phyloP scores from a whole-genome alignment of 2,888 invertebrate genomes.

The Tetranychus piercei region DNA sequence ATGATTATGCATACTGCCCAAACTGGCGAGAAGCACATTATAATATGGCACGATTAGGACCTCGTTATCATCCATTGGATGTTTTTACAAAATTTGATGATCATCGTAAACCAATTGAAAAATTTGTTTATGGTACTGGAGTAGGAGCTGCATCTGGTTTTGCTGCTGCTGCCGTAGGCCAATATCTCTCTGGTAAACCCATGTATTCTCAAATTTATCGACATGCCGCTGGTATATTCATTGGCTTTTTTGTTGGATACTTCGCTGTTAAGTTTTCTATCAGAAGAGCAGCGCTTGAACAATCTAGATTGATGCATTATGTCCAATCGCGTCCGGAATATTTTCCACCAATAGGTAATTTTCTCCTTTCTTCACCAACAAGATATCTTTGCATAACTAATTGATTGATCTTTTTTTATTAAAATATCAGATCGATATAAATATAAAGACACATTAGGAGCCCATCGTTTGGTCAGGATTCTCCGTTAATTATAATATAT shows the following conservation, averaged over 20 bases:
- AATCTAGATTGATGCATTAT: conserved; percentile 6
- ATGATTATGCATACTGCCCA: conserved; percentile 6
- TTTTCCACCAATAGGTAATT: not conserved
- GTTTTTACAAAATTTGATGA: conserved; percentile 6
- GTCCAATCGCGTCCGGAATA: not conserved
- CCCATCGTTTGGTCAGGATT: not conserved
- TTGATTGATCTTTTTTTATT: not conserved
- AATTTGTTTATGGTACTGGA: not conserved
- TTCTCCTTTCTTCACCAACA: not conserved
- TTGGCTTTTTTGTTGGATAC: not conserved
- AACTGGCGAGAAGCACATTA: conserved; percentile 8
- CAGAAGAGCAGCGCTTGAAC: not conserved
- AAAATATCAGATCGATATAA: not conserved
- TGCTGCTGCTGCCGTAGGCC: not conserved
- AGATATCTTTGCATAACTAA: not conserved
- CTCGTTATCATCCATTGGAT: conserved; percentile 9
- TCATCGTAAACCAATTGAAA: not conserved
- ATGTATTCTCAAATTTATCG: not conserved
- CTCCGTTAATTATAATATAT: not conserved
- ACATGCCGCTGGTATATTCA: not conserved
- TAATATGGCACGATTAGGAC: conserved; percentile 2
- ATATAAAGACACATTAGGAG: not conserved
- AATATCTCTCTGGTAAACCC: not conserved
- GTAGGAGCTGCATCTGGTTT: not conserved
- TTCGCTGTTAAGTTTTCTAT: not conserved